These are phyloP conservation scores for Lagria hirta DNA, from an alignment of 2,888 invertebrate genomes.

Conservation along the genomic window DNA sequence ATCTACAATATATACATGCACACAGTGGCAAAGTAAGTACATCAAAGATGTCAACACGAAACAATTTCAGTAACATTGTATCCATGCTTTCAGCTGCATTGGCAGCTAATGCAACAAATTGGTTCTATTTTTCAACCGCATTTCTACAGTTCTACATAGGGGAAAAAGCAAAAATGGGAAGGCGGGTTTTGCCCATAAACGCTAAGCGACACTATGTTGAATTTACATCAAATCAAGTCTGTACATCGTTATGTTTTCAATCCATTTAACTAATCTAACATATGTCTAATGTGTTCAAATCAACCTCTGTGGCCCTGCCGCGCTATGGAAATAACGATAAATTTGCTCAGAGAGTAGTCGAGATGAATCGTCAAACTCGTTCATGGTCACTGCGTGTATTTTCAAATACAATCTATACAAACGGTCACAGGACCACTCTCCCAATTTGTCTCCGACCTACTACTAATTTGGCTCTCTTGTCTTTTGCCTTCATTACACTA, in stretches of 20 bases:
- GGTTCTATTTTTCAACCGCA: slow-evolving; percentile 34
- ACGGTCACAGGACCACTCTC: too few relatives aligned
- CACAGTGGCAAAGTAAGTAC: slow-evolving; percentile 43
- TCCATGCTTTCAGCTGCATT: slow-evolving; percentile 37
- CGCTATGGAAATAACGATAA: slow-evolving; percentile 23
- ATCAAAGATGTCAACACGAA: slow-evolving; percentile 40
- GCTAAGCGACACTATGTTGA: slow-evolving; percentile 36
- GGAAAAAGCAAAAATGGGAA: slow-evolving; percentile 30
- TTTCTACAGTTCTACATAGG: slow-evolving; percentile 36
- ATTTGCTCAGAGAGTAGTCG: slow-evolving; percentile 19
- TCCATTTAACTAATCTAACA: slow-evolving; percentile 43
- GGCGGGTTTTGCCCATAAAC: slow-evolving; percentile 32
- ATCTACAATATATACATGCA: slow-evolving; percentile 33
- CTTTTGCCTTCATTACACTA: too few relatives aligned
- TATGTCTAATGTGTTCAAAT: slow-evolving; percentile 36
- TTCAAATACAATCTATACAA: slow-evolving; percentile 46
- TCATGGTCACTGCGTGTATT: slow-evolving; percentile 30
- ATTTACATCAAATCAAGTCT: slow-evolving; percentile 37
- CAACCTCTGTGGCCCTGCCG: slow-evolving; percentile 20
- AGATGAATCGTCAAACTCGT: slow-evolving; percentile 26
- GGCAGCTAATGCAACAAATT: slow-evolving; percentile 37
- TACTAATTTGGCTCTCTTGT: too few relatives aligned
- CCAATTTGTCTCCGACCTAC: too few relatives aligned
- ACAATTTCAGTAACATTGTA: slow-evolving; percentile 32
- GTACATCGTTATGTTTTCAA: slow-evolving; percentile 40